Base-by-base conservation (phyloP, 2,797 vertebrate species). In the Morus bassanus region DNA sequence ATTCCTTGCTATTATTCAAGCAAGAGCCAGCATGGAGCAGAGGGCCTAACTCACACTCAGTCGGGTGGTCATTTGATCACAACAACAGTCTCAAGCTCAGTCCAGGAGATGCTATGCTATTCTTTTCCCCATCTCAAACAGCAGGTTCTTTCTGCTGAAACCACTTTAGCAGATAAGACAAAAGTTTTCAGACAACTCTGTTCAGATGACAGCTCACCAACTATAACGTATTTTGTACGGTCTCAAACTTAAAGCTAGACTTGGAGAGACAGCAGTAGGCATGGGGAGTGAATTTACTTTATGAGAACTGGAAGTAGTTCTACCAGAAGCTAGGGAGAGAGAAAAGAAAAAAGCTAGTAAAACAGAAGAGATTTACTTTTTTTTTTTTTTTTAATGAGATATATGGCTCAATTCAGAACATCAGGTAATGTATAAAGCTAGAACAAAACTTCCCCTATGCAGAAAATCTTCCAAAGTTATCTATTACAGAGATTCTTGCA, bases 201-300 rank as follows among this genome's bases (percentile, higher is more conserved):
- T 60, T 75, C 51, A 74, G 57, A 51, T 31, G 9, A 50, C 11
- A 56, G 43, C 21, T 83, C 39, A 76, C 16, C 35, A 64, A 39
- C 28, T 25, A 22, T 18, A 72, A 28, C 0, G 4, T 67, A 50
- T 64, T 89, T 50, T 65, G 53, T 56, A 45, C 0, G 2, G 31
- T 68, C n/a, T 94, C 18, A 35, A 67, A 56, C 25, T 61, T 75
- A 46, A 72, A 87, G 50, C 59, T 63, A 41, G 65, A 69, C 63
- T 1, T 45, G 17, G 6, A 7, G 17, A 89, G 39, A 77, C 11
- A 57, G 61, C 56, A 84, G 23, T 65, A 79, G 23, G 48, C 18
- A 77, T 12, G 79, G 46, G 27, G 27, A 89, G 19, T 77, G 25
- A 83, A 68, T 48, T 64, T 61, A 64, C 25, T 65, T 63, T 25